phyloP scores from a whole-genome alignment of 2,888 invertebrate genomes.

The Chaitophorus viminalis region DNA sequence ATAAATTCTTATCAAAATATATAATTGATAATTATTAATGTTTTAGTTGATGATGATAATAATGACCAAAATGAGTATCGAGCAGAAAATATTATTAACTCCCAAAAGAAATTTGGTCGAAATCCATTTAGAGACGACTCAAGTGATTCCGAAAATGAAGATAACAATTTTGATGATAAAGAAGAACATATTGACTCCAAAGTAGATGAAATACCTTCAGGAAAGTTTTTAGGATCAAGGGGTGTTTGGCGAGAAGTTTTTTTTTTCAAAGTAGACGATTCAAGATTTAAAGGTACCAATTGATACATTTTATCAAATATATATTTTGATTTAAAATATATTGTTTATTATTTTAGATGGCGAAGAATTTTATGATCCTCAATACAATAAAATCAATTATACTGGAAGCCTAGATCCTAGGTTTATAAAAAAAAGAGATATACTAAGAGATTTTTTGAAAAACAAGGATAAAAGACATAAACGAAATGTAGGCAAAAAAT shows the following conservation, averaged over 20 bases:
- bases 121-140: slow-evolving; percentile 58
- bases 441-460: slow-evolving; percentile 51
- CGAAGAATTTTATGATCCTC: slow-evolving; percentile 56
- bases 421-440: slow-evolving; percentile 39
- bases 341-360: slow-evolving; percentile 40
- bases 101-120: slow-evolving; percentile 44
- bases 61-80: slow-evolving; percentile 17
- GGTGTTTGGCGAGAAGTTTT: slow-evolving; percentile 63
- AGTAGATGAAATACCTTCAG: slow-evolving; percentile 43
- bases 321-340: background rate
- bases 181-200: background rate
- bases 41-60: slow-evolving; percentile 35
- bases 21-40: background rate
- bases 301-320: background rate
- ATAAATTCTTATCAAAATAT: background rate
- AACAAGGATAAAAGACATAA: slow-evolving; percentile 51
- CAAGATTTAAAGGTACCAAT: slow-evolving; percentile 61
- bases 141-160: slow-evolving; percentile 53
- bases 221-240: slow-evolving; percentile 61
- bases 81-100: slow-evolving; percentile 33
- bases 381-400: slow-evolving; percentile 32
- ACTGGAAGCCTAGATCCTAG: slow-evolving; percentile 51
- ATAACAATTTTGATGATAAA: slow-evolving; percentile 8
- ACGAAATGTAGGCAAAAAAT: slow-evolving; percentile 29
- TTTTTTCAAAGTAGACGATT: slow-evolving; percentile 63